Evolutionary conservation across 2,113 vertebrate genomes (phyloP).

Genomic region (Prionailurus viverrinus): DNA sequence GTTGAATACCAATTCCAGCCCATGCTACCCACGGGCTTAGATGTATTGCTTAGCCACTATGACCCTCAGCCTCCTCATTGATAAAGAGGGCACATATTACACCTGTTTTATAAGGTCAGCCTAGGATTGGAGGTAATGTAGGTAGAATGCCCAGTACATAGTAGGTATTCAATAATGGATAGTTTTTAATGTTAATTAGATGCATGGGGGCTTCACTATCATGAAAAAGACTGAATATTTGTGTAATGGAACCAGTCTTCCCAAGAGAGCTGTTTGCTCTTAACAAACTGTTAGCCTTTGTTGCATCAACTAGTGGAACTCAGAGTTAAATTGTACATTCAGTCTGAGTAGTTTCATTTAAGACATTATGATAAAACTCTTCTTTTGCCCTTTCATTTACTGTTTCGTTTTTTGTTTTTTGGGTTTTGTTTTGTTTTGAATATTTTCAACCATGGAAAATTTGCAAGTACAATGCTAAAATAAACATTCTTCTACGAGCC

Average conservation of each 20-base stretch:
- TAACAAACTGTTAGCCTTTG: neutral
- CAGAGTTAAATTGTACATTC: neutral
- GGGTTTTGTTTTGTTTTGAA: neutral
- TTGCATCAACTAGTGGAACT: neutral
- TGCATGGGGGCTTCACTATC: neutral
- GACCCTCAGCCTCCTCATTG: neutral
- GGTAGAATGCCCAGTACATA: neutral
- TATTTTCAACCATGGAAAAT: slow-evolving; percentile 29
- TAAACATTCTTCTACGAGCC: neutral
- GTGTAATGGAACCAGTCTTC: neutral
- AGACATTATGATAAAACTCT: neutral
- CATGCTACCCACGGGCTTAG: neutral
- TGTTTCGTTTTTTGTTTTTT: neutral
- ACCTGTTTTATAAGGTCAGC: neutral
- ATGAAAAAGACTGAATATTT: slow-evolving; percentile 17
- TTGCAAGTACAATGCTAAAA: neutral
- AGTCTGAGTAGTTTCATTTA: slow-evolving; percentile 1
- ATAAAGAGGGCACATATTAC: neutral
- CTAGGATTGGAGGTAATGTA: neutral
- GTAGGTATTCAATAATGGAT: neutral
- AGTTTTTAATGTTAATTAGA: neutral
- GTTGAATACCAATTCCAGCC: neutral
- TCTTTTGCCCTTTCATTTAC: neutral
- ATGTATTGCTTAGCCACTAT: neutral
- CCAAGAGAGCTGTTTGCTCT: neutral